Conservation (phyloP, 1,140 invertebrate genomes). For the Oscheius sp. region DNA sequence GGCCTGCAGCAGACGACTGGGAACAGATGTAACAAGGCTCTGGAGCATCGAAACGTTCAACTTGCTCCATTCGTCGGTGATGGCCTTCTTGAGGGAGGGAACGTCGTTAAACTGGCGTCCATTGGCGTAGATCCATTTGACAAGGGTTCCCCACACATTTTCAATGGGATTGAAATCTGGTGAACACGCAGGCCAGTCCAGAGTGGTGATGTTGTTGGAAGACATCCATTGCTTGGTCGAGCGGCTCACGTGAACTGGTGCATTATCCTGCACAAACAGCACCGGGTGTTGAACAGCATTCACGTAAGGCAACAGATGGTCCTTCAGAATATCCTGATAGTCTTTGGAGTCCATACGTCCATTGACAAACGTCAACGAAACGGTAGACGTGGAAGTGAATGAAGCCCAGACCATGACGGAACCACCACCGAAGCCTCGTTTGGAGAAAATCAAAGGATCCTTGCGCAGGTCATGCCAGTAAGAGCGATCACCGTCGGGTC, state of each 20-base stretch:
- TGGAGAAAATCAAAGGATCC: constrained; percentile 29
- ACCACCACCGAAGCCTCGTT: constrained; percentile 34
- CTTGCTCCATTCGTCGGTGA: constrained; percentile 7
- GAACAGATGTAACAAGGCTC: constrained; percentile 2
- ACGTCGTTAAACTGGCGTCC: constrained; percentile 19
- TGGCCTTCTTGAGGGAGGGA: constrained; percentile 13
- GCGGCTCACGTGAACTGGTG: constrained; percentile 55
- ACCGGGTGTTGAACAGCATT: background rate
- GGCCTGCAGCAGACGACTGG: background rate
- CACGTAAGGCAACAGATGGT: constrained; percentile 3
- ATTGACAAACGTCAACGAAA: background rate
- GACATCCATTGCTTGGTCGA: constrained; percentile 13
- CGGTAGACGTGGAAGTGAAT: background rate
- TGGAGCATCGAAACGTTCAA: background rate
- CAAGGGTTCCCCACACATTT: constrained; percentile 59
- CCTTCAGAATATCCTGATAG: constrained; percentile 12
- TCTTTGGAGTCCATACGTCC: constrained; percentile 4
- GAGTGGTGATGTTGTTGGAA: constrained; percentile 4
- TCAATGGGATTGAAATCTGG: constrained; percentile 63
- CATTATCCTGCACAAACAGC: constrained; percentile 61
- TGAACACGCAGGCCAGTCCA: constrained; percentile 59
- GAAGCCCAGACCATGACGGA: constrained; percentile 31
- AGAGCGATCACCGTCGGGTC: constrained; percentile 40
- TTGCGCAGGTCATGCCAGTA: constrained; percentile 54
- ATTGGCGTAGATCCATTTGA: constrained; percentile 26